phyloP scores from a whole-genome alignment of 1,140 invertebrate species.

The Sarcophaga bullata region DNA sequence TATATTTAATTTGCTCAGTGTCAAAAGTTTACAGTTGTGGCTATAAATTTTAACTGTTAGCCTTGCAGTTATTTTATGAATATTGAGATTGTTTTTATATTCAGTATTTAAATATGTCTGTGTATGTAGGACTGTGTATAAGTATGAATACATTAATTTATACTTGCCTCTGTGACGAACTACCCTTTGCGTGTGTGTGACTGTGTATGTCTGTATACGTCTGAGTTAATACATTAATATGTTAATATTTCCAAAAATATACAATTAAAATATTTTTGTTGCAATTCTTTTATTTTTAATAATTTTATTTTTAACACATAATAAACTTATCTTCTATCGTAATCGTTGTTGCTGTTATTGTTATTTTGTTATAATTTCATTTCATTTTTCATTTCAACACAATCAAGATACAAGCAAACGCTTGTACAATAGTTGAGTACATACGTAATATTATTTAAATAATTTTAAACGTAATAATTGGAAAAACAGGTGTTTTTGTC shows the following conservation, averaged over 20 bases:
- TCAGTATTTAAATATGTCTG: background rate
- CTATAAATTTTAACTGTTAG: slow-evolving; percentile 16
- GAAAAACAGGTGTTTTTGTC: slow-evolving; percentile 21
- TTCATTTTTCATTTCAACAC: background rate
- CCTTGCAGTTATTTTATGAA: slow-evolving; percentile 16
- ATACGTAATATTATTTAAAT: background rate
- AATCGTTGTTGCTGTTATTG: too few species aligned
- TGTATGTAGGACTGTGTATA: background rate
- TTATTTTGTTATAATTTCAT: too few species aligned
- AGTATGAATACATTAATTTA: background rate
- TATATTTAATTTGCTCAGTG: slow-evolving; percentile 21
- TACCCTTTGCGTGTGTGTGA: too few species aligned
- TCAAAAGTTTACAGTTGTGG: slow-evolving; percentile 24
- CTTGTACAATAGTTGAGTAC: background rate
- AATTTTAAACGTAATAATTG: background rate
- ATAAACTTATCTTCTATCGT: background rate
- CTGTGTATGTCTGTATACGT: too few species aligned
- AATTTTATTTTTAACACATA: slow-evolving; percentile 9
- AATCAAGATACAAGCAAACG: background rate
- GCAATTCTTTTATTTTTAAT: background rate
- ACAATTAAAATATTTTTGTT: slow-evolving; percentile 12
- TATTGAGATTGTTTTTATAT: slow-evolving; percentile 19
- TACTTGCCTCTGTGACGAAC: too few species aligned
- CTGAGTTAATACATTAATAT: too few species aligned
- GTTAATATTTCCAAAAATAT: background rate